Evolutionary conservation across 30 jellyfish, hydroid and myxozoan species (phyloP).

Genomic region (Aurelia aurita): DNA sequence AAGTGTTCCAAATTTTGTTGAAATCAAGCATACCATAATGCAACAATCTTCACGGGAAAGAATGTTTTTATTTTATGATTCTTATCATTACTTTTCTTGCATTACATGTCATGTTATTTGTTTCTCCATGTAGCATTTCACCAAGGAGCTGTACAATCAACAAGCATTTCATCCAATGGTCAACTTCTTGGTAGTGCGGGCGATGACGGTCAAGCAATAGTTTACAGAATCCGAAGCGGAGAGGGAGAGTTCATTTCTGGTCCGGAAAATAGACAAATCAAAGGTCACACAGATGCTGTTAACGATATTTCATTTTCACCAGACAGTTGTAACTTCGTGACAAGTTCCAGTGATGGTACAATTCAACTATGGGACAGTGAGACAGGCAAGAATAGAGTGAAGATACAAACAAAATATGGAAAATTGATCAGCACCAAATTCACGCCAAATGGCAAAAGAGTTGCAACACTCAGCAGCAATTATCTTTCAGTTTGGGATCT

Average conservation of each 20-base stretch:
- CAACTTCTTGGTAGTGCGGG: conserved; percentile 73
- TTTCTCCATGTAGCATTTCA: conserved; percentile 59
- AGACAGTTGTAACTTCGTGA: conserved; percentile 58
- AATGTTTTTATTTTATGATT: too few relatives aligned
- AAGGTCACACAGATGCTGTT: conserved; percentile 80
- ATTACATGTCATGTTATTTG: too few relatives aligned
- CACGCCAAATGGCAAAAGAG: conserved; percentile 68
- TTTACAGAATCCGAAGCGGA: conserved; percentile 69
- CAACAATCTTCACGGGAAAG: too few relatives aligned
- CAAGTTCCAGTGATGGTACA: conserved; percentile 84
- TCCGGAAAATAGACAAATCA: conserved; percentile 68
- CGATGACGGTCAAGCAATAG: conserved; percentile 76
- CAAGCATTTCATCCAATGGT: conserved; percentile 80
- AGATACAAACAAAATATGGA: conserved; percentile 54
- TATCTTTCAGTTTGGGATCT: conserved; percentile 70
- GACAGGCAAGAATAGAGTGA: conserved; percentile 58
- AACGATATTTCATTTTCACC: conserved; percentile 72
- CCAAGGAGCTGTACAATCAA: conserved; percentile 68
- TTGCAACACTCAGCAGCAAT: conserved; percentile 55
- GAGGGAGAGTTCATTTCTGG: conserved; percentile 87
- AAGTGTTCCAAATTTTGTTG: too few relatives aligned
- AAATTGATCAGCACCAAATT: conserved; percentile 63
- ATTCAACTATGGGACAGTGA: conserved; percentile 77
- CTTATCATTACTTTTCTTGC: too few relatives aligned
- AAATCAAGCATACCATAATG: too few relatives aligned